Conservation (phyloP, 2,797 vertebrate species). For the Cyprinella venusta region DNA sequence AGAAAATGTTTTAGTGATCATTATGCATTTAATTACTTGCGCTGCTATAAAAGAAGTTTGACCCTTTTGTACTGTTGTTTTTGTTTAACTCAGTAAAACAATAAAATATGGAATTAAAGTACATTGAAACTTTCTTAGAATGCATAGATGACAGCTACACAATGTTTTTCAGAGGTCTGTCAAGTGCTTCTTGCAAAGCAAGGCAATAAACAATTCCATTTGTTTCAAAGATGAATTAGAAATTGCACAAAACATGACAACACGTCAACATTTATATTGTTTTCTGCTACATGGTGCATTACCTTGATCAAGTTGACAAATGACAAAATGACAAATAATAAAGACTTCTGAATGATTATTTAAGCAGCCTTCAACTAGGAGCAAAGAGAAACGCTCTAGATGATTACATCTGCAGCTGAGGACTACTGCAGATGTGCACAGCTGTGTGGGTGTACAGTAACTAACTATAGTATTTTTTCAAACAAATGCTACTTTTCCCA, state of each 20-base stretch:
- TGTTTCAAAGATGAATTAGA: background rate
- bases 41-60: no score
- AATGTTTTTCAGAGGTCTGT: background rate
- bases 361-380: background rate
- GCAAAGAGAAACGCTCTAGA: background rate
- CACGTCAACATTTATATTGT: background rate
- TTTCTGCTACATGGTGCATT: background rate
- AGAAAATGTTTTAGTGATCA: no score
- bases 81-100: no score
- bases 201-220: background rate
- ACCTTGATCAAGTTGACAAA: background rate
- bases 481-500: background rate
- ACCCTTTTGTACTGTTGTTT: no score
- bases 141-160: background rate
- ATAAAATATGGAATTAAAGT: background rate
- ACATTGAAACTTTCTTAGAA: background rate
- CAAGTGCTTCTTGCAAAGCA: background rate
- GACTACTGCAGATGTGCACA: slow-evolving; percentile 4
- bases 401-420: background rate
- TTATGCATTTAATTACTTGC: no score
- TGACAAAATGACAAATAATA: background rate
- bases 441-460: background rate
- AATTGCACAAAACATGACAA: background rate
- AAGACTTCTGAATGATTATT: background rate
- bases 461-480: background rate